These are phyloP conservation scores for Neotragus moschatus DNA, from an alignment of 2,113 vertebrate genomes.

Conservation along the genomic window DNA sequence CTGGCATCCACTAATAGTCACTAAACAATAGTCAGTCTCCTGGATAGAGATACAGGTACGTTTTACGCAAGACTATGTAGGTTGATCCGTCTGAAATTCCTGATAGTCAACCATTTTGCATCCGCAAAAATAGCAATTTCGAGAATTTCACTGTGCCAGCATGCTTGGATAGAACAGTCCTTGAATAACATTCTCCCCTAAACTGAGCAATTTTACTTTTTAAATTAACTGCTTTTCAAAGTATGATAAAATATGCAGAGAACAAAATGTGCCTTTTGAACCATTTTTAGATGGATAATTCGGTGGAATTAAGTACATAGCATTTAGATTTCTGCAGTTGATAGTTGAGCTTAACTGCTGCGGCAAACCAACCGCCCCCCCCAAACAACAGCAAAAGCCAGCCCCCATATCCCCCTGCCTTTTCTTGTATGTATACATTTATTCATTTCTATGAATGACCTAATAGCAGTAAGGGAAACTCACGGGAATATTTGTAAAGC, in stretches of 20 bases:
- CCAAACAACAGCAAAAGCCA: neutral
- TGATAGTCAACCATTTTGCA: constrained; percentile 36
- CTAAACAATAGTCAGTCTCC: neutral
- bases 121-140: neutral
- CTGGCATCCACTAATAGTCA: neutral
- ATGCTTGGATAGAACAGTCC: neutral
- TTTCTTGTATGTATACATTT: neutral
- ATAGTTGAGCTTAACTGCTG: neutral
- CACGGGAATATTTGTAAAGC: constrained; percentile 55
- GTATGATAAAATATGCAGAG: neutral
- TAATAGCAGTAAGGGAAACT: neutral
- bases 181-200: neutral
- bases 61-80: neutral
- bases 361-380: neutral
- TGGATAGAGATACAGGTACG: neutral
- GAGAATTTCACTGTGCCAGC: neutral
- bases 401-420: neutral
- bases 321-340: neutral
- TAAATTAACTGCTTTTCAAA: neutral
- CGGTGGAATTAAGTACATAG: neutral
- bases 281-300: neutral
- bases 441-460: neutral
- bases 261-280: neutral
- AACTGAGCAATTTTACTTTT: neutral
- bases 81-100: neutral